A percentile compares a stretch with the other conserved stretches of the same genome.
These are phyloP conservation scores for Tetranychus piercei DNA, from an alignment of 2,888 invertebrate genomes.

Conservation along the genomic window DNA sequence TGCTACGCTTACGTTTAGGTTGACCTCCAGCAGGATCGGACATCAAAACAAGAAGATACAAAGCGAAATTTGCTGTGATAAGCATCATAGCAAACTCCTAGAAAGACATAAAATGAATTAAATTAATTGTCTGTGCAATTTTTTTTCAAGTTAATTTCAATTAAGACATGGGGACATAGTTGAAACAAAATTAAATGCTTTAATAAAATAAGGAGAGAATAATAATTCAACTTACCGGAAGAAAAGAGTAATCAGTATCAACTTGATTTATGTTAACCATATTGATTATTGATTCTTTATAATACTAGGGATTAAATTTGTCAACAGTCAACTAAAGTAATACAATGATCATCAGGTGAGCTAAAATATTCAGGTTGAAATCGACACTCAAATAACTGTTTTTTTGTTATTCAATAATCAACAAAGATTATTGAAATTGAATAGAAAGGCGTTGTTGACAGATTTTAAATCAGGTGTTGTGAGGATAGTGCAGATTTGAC, in stretches of 20 bases:
- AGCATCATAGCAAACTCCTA: background rate
- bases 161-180: background rate
- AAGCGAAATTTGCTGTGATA: background rate
- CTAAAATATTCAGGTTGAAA: background rate
- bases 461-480: background rate
- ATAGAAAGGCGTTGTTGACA: background rate
- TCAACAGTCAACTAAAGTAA: background rate
- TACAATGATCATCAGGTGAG: background rate
- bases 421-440: background rate
- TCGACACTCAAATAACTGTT: background rate
- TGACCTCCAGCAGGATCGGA: background rate
- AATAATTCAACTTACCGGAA: background rate
- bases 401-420: background rate
- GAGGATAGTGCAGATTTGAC: background rate
- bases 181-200: background rate
- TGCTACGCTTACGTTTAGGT: background rate
- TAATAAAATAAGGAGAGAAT: background rate
- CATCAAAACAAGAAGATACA: background rate
- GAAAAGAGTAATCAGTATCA: background rate
- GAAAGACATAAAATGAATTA: background rate
- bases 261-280: background rate
- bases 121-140: background rate
- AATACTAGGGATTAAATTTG: background rate
- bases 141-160: background rate
- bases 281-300: background rate